phyloP scores from a whole-genome alignment of 2,113 vertebrate genomes.

The Cyphomyrus plagiostoma region DNA sequence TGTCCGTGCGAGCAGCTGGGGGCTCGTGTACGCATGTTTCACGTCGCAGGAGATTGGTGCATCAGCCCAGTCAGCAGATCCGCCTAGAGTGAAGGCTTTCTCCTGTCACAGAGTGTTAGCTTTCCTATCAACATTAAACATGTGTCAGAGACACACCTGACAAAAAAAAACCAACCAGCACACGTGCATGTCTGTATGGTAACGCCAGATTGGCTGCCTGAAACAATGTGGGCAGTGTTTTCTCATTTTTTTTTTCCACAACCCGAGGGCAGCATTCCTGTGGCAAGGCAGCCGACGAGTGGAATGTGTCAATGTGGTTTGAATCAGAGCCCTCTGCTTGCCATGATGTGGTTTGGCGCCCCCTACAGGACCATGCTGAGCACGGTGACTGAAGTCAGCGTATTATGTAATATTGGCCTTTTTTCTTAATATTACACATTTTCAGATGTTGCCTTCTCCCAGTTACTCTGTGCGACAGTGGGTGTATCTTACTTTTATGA shows the following conservation, averaged over 20 bases:
- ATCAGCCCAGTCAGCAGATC: not conserved
- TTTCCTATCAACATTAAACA: not conserved
- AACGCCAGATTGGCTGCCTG: not conserved
- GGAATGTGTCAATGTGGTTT: slow-evolving; percentile 25
- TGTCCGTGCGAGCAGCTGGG: not conserved
- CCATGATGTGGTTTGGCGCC: slow-evolving; percentile 16
- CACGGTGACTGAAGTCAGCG: not conserved
- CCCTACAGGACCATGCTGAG: slow-evolving; percentile 20
- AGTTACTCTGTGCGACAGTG: not conserved
- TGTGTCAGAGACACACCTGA: not conserved
- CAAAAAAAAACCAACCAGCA: not conserved
- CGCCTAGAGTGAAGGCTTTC: not conserved
- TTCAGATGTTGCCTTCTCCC: not conserved
- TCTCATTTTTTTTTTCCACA: not conserved
- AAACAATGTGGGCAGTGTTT: slow-evolving; percentile 15
- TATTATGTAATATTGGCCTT: not conserved
- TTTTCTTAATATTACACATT: not conserved
- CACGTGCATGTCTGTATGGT: not conserved
- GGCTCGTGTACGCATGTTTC: not conserved
- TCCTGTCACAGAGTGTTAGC: not conserved
- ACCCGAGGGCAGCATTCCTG: slow-evolving; percentile 24
- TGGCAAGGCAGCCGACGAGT: not conserved
- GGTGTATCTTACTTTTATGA: not conserved
- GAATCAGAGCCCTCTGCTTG: slow-evolving; percentile 12
- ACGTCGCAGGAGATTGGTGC: not conserved